phyloP scores from a whole-genome alignment of 2,888 invertebrate species.

The Formica aserva region DNA sequence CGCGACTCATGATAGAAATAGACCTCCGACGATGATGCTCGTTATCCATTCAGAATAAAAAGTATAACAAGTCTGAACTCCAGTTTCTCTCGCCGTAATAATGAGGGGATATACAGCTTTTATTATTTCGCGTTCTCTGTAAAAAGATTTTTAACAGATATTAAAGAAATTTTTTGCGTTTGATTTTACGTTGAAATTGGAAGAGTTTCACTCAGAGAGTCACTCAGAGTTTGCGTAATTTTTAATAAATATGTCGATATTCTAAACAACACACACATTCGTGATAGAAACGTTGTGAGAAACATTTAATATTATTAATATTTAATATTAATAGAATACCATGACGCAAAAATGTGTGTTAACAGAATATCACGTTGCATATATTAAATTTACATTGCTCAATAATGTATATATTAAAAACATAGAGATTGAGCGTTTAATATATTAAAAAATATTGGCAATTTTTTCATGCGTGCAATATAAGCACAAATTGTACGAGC shows the following conservation, averaged over 20 bases:
- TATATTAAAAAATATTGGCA: neutral
- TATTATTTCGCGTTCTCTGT: neutral
- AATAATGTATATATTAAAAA: neutral
- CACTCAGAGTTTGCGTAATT: neutral
- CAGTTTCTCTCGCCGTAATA: neutral
- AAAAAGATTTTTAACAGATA: neutral
- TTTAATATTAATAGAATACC: neutral
- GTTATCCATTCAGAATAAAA: constrained; percentile 44
- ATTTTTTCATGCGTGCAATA: neutral
- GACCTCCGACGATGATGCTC: constrained; percentile 25
- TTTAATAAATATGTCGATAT: neutral
- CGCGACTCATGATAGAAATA: constrained; percentile 37
- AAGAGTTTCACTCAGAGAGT: neutral
- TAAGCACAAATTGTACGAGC: neutral
- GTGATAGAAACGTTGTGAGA: neutral
- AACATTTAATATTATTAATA: neutral
- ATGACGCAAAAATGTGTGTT: neutral
- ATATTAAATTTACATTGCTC: neutral
- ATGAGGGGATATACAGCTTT: neutral
- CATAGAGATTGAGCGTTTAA: neutral
- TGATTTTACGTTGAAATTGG: neutral
- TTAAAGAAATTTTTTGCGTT: neutral
- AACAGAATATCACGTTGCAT: neutral
- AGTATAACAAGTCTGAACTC: neutral
- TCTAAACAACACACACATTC: neutral